Percentiles rank a stretch among this genome's conserved stretches.
Conservation (phyloP, 1,140 invertebrate species). For the Phocides pigmalion region DNA sequence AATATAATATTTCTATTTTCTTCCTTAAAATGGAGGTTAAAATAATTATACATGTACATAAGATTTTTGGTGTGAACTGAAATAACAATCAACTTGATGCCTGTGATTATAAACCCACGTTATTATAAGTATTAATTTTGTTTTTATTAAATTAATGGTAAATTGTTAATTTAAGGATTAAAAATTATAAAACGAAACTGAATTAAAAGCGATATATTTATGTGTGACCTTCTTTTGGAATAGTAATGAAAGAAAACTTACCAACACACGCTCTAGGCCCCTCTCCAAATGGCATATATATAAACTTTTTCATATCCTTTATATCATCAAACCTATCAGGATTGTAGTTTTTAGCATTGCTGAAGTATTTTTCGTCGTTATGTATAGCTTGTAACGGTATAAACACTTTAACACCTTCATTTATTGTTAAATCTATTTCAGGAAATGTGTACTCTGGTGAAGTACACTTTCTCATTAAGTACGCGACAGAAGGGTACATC, state of each 20-base stretch:
- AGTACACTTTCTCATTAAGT: slow-evolving; percentile 39
- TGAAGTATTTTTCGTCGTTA: slow-evolving; percentile 42
- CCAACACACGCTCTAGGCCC: slow-evolving; percentile 54
- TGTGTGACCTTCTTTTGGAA: too few relatives aligned
- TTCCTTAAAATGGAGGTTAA: too few relatives aligned
- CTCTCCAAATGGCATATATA: slow-evolving; percentile 63
- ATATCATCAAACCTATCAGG: slow-evolving; percentile 56
- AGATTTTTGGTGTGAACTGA: too few relatives aligned
- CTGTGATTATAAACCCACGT: too few relatives aligned
- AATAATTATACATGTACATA: too few relatives aligned
- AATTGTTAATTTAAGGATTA: too few relatives aligned
- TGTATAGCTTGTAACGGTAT: slow-evolving; percentile 42
- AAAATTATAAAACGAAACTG: too few relatives aligned
- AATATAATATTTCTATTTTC: too few relatives aligned
- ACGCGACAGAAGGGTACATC: slow-evolving; percentile 41
- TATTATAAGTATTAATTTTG: too few relatives aligned
- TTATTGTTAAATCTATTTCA: slow-evolving; percentile 40
- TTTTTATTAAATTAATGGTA: too few relatives aligned
- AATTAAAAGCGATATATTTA: too few relatives aligned
- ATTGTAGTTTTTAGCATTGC: slow-evolving; percentile 51
- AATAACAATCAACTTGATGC: too few relatives aligned
- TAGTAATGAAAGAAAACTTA: slow-evolving; percentile 18
- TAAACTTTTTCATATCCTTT: slow-evolving; percentile 49
- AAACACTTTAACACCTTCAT: slow-evolving; percentile 39
- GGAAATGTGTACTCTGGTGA: slow-evolving; percentile 41